Evolutionary conservation across 1,140 invertebrate species (phyloP).

Genomic region (Ceratoteleas bidentatus): DNA sequence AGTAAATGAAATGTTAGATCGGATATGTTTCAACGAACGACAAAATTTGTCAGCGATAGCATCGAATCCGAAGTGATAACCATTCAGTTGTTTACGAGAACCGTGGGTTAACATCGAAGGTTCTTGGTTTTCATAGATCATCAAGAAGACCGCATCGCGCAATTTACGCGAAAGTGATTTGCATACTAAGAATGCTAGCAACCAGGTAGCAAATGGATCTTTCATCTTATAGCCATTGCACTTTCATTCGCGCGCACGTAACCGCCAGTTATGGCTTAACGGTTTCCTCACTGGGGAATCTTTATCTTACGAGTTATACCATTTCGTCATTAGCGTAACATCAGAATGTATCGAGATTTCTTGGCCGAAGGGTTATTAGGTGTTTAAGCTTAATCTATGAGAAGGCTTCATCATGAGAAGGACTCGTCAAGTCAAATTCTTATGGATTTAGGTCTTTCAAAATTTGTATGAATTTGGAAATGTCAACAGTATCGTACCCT

Average conservation of each 20-base stretch:
- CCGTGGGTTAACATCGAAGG: conserved; percentile 34
- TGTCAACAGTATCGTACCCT: too few species aligned
- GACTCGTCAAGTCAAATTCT: too few species aligned
- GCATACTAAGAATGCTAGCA: conserved; percentile 45
- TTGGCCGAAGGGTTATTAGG: neutral
- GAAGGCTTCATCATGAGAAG: too few species aligned
- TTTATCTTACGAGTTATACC: conserved; percentile 15
- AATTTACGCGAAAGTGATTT: conserved; percentile 56
- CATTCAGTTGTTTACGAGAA: conserved; percentile 22
- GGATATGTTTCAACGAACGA: neutral
- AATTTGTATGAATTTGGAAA: too few species aligned
- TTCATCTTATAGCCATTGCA: conserved; percentile 54
- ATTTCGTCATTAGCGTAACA: conserved; percentile 38
- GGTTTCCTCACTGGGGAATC: conserved; percentile 43
- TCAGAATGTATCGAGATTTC: conserved; percentile 32
- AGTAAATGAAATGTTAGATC: too few species aligned
- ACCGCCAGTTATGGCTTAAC: conserved; percentile 41
- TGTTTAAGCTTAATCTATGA: too few species aligned
- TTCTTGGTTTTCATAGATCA: conserved; percentile 57
- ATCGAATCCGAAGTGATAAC: conserved; percentile 7
- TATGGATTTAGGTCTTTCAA: too few species aligned
- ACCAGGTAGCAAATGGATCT: conserved; percentile 59
- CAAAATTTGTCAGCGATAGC: neutral
- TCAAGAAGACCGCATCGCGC: conserved; percentile 36
- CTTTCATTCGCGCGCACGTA: conserved; percentile 58